phyloP scores from a whole-genome alignment of 1,140 invertebrate species.

The Leptinotarsa undecemlineata region DNA sequence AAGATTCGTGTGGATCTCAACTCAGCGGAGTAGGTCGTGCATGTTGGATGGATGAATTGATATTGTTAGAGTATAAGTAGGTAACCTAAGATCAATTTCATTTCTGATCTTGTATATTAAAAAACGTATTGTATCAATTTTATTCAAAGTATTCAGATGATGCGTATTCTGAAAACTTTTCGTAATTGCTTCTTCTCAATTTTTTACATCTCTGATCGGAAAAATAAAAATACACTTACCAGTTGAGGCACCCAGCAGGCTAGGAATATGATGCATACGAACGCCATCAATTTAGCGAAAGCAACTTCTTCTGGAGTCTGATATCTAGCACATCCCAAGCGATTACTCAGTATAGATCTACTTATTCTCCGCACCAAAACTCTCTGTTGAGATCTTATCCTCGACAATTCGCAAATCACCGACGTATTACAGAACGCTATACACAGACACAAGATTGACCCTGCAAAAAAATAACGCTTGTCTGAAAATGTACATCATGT shows the following conservation, averaged over 20 bases:
- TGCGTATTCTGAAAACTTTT: too few species aligned
- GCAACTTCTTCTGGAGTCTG: constrained; percentile 79
- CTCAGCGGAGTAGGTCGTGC: too few species aligned
- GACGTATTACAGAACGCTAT: constrained; percentile 82
- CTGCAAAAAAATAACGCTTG: constrained; percentile 56
- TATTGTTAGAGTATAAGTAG: too few species aligned
- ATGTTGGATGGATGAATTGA: too few species aligned
- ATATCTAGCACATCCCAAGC: constrained; percentile 53
- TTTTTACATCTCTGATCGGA: too few species aligned
- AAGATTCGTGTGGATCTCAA: too few species aligned
- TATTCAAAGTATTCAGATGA: too few species aligned
- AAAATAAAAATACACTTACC: constrained; percentile 60
- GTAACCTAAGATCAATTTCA: too few species aligned
- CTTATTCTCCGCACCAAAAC: constrained; percentile 61
- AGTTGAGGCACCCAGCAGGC: constrained; percentile 86
- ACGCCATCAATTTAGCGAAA: constrained; percentile 81
- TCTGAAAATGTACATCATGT: too few species aligned
- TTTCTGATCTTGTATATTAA: too few species aligned
- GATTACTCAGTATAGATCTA: constrained; percentile 57
- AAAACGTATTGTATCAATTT: too few species aligned
- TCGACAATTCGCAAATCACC: constrained; percentile 76
- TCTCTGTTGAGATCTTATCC: constrained; percentile 60
- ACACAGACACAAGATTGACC: constrained; percentile 70
- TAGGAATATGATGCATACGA: constrained; percentile 79
- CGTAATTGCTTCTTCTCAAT: too few species aligned